Evolutionary conservation across 2,888 invertebrate species (phyloP).

Genomic region (Leptodirus hochenwartii): DNA sequence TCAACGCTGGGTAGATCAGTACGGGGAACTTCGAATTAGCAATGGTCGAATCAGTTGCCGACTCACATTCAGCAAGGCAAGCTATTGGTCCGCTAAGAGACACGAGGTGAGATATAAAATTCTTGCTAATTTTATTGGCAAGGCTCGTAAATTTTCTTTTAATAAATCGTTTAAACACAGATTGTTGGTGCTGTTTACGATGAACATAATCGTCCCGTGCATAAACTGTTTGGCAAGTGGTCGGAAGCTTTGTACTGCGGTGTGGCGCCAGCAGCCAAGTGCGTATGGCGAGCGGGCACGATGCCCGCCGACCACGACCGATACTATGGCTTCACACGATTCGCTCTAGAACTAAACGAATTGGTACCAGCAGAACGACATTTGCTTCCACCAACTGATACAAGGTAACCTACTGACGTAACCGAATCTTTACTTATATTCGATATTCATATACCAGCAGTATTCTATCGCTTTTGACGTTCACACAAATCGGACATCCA

Average conservation of each 20-base stretch:
- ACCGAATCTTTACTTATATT: too few species aligned
- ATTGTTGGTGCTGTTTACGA: constrained; percentile 39
- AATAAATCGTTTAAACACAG: constrained; percentile 13
- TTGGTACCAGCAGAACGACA: constrained; percentile 43
- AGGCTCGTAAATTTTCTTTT: not conserved
- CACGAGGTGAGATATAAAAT: constrained; percentile 40
- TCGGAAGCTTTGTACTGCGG: constrained; percentile 63
- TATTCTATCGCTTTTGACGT: too few species aligned
- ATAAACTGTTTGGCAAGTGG: constrained; percentile 61
- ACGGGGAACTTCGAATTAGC: constrained; percentile 58
- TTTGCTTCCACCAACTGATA: constrained; percentile 54
- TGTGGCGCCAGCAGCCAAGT: constrained; percentile 51
- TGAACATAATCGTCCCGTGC: constrained; percentile 35
- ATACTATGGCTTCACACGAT: constrained; percentile 71
- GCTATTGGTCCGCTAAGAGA: constrained; percentile 57
- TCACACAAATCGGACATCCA: too few species aligned
- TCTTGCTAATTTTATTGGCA: not conserved
- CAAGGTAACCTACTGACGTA: constrained; percentile 28
- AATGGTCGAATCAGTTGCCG: constrained; percentile 51
- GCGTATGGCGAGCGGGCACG: constrained; percentile 64
- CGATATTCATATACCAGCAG: too few species aligned
- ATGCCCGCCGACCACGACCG: constrained; percentile 64
- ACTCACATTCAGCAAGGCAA: constrained; percentile 64
- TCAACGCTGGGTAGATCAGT: constrained; percentile 73
- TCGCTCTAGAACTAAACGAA: constrained; percentile 73